A percentile compares a stretch with the other conserved stretches of the same genome.
Conservation (phyloP, 2,888 invertebrate species). For the Aelia acuminata region DNA sequence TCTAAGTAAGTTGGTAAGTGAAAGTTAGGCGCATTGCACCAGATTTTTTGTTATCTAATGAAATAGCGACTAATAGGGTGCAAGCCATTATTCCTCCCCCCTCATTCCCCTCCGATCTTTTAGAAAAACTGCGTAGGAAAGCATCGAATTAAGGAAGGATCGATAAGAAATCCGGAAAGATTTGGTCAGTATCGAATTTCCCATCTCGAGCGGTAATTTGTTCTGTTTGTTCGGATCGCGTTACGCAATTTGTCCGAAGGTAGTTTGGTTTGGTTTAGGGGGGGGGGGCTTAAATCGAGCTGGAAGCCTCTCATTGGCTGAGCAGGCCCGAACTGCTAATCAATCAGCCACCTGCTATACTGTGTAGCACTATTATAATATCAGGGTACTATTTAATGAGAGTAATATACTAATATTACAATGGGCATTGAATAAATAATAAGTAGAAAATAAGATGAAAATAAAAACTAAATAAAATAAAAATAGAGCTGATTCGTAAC, state of each 20-base stretch:
- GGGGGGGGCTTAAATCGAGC: background rate
- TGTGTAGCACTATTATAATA: background rate
- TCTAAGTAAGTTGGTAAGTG: too few relatives aligned
- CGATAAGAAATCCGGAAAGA: constrained; percentile 29
- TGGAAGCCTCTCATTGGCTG: background rate
- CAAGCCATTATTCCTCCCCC: background rate
- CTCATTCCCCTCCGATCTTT: background rate
- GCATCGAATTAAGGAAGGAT: background rate
- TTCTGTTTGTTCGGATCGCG: constrained; percentile 28
- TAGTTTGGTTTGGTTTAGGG: background rate
- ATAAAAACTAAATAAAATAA: too few relatives aligned
- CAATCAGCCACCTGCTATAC: background rate
- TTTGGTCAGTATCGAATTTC: constrained; percentile 19
- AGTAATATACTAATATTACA: too few relatives aligned
- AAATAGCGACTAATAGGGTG: background rate
- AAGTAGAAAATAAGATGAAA: too few relatives aligned
- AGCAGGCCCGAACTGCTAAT: background rate
- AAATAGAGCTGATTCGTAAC: too few relatives aligned
- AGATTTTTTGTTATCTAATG: background rate
- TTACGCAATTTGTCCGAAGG: constrained; percentile 23
- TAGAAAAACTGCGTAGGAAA: background rate
- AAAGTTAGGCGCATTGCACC: too few relatives aligned
- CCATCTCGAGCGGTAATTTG: constrained; percentile 40
- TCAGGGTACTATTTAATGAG: background rate
- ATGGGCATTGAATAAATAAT: too few relatives aligned